A percentile compares a stretch with the other conserved stretches of the same genome.
phyloP scores from a whole-genome alignment of 1,140 invertebrate genomes.

The Brevipalpus yothersi region DNA sequence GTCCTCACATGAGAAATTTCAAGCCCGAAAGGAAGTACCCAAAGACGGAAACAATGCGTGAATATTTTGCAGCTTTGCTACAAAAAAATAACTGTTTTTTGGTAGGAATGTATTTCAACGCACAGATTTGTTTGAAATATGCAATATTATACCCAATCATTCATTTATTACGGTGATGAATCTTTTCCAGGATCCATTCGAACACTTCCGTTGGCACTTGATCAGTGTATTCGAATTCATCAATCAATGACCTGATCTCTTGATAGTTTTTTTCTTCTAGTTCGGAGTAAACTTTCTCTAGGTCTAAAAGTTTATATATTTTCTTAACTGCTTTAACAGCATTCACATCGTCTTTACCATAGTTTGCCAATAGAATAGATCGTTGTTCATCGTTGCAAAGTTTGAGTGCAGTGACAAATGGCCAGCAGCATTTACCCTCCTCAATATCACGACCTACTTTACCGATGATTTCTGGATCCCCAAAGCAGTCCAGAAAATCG shows the following conservation, averaged over 20 bases:
- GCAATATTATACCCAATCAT: too few relatives aligned
- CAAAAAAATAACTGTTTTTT: too few relatives aligned
- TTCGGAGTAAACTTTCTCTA: not conserved
- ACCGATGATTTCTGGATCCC: constrained; percentile 25
- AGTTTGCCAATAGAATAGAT: constrained; percentile 29
- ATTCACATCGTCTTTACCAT: not conserved
- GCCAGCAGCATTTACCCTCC: constrained; percentile 31
- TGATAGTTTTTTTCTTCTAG: not conserved
- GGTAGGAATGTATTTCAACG: too few relatives aligned
- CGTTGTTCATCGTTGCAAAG: constrained; percentile 34
- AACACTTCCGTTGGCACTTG: not conserved
- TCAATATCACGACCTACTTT: constrained; percentile 31
- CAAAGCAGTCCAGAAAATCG: constrained; percentile 30
- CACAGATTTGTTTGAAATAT: too few relatives aligned
- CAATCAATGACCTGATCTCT: not conserved
- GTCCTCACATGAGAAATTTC: not conserved
- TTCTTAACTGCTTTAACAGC: not conserved
- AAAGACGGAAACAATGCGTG: too few relatives aligned
- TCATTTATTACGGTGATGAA: not conserved
- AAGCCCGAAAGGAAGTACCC: too few relatives aligned
- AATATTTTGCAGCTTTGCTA: too few relatives aligned
- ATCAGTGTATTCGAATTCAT: not conserved
- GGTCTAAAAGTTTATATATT: not conserved
- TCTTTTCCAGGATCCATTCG: not conserved
- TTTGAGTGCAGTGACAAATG: constrained; percentile 23